Conservation (phyloP, 2,888 invertebrate species). For the Nomada fucata region DNA sequence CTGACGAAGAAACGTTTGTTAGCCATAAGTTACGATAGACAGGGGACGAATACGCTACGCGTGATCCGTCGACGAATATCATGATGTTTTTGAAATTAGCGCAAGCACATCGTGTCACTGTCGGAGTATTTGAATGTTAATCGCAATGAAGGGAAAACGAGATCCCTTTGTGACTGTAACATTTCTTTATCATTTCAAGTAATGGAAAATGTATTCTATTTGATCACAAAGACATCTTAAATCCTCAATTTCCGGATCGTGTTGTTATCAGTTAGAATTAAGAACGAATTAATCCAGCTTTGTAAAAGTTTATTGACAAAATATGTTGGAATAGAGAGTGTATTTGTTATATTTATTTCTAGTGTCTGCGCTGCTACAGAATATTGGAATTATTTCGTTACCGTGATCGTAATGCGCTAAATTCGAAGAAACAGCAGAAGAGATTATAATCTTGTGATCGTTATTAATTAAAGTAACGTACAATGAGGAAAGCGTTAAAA, state of each 20-base stretch:
- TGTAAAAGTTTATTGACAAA: not conserved
- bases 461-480: not conserved
- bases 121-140: conserved; percentile 19
- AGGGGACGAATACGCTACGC: not conserved
- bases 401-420: conserved; percentile 41
- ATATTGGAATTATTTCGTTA: conserved; percentile 29
- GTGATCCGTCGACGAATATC: conserved; percentile 9
- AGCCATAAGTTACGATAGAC: not conserved
- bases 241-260: not conserved
- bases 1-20: conserved; percentile 66
- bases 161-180: conserved; percentile 9
- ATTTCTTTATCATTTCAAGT: no score
- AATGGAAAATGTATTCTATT: no score
- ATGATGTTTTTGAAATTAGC: conserved; percentile 21
- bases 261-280: not conserved
- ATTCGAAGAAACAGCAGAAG: conserved; percentile 18
- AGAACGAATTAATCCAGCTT: conserved; percentile 9
- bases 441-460: conserved; percentile 16
- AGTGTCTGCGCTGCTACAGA: conserved; percentile 29
- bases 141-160: not conserved
- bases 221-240: conserved; percentile 26
- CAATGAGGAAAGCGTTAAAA: conserved; percentile 1
- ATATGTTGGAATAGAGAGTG: not conserved
- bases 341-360: conserved; percentile 11
- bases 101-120: conserved; percentile 38